These are phyloP conservation scores for Dermatemys mawii DNA, from an alignment of 2,113 vertebrate genomes.

Conservation along the genomic window DNA sequence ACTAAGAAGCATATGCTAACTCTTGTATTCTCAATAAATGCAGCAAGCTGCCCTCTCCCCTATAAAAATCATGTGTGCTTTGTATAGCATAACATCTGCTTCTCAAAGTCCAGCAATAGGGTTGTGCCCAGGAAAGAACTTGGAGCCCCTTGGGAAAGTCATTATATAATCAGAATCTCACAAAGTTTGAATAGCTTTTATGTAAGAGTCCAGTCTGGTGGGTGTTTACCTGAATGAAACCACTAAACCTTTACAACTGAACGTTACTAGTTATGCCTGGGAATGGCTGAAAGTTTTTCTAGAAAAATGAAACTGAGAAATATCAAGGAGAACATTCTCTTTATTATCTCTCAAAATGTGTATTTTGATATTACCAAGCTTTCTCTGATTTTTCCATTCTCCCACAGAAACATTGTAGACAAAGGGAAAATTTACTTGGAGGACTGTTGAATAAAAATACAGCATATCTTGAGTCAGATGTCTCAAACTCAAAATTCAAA, in stretches of 20 bases:
- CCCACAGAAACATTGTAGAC: not conserved
- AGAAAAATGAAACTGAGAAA: not conserved
- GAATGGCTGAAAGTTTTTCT: not conserved
- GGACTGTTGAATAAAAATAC: not conserved
- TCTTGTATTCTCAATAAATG: too few relatives aligned
- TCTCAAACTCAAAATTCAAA: not conserved
- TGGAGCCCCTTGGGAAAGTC: not conserved
- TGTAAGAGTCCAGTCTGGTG: not conserved
- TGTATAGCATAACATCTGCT: too few relatives aligned
- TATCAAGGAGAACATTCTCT: constrained; percentile 16
- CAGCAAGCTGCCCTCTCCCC: too few relatives aligned
- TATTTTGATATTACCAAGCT: not conserved
- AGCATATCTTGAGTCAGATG: not conserved
- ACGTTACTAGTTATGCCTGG: not conserved
- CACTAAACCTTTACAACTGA: not conserved
- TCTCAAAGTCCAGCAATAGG: not conserved
- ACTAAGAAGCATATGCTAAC: too few relatives aligned
- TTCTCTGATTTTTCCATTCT: not conserved
- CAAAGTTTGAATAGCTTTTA: not conserved
- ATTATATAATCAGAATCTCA: not conserved
- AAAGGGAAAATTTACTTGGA: not conserved
- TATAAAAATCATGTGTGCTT: too few relatives aligned
- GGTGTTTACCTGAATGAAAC: not conserved
- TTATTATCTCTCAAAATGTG: not conserved
- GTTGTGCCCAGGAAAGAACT: not conserved